These are phyloP conservation scores for Scalopus aquaticus DNA, from an alignment of 2,113 vertebrate species.

Conservation along the genomic window DNA sequence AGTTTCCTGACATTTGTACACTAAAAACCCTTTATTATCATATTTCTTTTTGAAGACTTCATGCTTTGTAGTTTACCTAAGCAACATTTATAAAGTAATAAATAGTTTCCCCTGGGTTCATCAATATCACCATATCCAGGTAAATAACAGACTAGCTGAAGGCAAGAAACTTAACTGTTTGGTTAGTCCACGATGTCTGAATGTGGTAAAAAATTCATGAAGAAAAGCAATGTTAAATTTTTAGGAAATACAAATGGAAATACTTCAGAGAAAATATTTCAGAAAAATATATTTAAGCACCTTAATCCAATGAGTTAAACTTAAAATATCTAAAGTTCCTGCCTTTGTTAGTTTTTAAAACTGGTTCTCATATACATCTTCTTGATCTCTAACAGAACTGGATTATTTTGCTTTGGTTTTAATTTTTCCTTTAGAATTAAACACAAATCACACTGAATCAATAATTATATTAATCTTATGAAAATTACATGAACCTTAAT, in stretches of 20 bases:
- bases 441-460: background rate
- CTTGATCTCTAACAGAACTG: background rate
- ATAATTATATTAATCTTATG: background rate
- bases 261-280: background rate
- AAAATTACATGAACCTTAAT: slow-evolving; percentile 13
- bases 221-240: background rate
- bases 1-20: background rate
- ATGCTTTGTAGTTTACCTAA: background rate
- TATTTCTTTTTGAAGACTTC: slow-evolving; percentile 26
- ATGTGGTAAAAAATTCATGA: background rate
- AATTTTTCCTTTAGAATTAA: background rate
- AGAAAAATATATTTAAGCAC: slow-evolving; percentile 29
- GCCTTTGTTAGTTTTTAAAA: slow-evolving; percentile 21
- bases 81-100: background rate
- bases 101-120: background rate
- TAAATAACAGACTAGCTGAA: background rate
- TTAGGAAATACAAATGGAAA: background rate
- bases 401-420: slow-evolving; percentile 38
- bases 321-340: slow-evolving; percentile 10
- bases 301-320: background rate
- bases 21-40: background rate
- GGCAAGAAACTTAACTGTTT: background rate
- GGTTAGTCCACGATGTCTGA: background rate
- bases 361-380: background rate
- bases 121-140: background rate